Conservation (phyloP, 2,888 invertebrate species). For the Azorinus chamasolen region DNA sequence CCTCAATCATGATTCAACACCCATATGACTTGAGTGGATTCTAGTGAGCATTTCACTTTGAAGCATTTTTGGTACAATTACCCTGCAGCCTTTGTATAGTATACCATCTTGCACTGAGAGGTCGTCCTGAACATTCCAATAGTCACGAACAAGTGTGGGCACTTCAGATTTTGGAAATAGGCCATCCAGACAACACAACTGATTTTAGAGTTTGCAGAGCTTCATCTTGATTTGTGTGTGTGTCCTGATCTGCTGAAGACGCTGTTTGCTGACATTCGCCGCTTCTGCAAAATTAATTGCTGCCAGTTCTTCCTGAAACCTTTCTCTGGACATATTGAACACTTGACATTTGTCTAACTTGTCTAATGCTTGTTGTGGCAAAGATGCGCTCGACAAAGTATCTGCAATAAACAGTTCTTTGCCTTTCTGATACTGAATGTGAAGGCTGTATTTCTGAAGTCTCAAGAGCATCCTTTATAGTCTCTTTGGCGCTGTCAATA, state of each 20-base stretch:
- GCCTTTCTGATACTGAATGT: slow-evolving; percentile 44
- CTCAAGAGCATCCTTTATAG: slow-evolving; percentile 55
- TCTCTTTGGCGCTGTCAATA: slow-evolving; percentile 46
- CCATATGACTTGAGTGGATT: slow-evolving; percentile 6
- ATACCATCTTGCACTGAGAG: slow-evolving; percentile 21
- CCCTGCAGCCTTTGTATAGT: not conserved
- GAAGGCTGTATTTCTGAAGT: slow-evolving; percentile 46
- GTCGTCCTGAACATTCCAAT: slow-evolving; percentile 17
- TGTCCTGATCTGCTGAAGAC: slow-evolving; percentile 1
- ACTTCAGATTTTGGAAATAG: slow-evolving; percentile 7
- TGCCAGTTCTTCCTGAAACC: not conserved
- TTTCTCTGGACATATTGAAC: not conserved
- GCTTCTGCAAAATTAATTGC: not conserved
- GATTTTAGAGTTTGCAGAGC: slow-evolving; percentile 10
- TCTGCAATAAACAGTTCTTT: slow-evolving; percentile 55
- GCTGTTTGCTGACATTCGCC: slow-evolving; percentile 2
- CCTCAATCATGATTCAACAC: not conserved
- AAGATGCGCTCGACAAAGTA: slow-evolving; percentile 59
- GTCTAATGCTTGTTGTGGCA: slow-evolving; percentile 1
- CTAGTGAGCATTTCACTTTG: slow-evolving; percentile 7
- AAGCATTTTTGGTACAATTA: slow-evolving; percentile 7
- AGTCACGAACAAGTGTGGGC: slow-evolving; percentile 2
- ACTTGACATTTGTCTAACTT: not conserved
- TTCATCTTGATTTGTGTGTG: slow-evolving; percentile 8
- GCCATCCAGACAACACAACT: slow-evolving; percentile 1